Percentiles rank a stretch among this genome's conserved stretches.
These are phyloP conservation scores for Falco berigora DNA, from an alignment of 2,797 vertebrate genomes.

Conservation along the genomic window DNA sequence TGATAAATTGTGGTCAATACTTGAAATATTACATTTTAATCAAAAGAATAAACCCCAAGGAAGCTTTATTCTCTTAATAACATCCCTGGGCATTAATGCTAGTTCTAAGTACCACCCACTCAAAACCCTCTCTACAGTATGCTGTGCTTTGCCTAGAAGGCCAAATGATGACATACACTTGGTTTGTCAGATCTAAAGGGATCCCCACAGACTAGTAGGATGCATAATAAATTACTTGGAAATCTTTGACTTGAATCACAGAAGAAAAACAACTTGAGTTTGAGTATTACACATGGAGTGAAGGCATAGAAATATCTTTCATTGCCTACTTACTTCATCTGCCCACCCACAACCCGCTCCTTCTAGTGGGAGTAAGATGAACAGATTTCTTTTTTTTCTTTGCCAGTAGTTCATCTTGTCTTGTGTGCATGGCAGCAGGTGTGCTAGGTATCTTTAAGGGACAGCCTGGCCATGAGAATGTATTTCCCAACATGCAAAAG, in stretches of 20 bases:
- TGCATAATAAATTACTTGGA: not conserved
- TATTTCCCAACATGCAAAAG: not conserved
- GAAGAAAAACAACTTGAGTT: not conserved
- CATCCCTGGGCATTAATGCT: not conserved
- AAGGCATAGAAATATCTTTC: not conserved
- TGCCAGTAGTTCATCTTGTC: not conserved
- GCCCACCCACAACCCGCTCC: not conserved
- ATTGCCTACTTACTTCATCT: not conserved
- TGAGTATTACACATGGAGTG: not conserved
- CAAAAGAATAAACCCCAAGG: not conserved
- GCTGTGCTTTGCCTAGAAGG: not conserved
- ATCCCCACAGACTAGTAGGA: not conserved
- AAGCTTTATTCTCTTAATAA: not conserved
- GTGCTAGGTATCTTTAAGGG: not conserved
- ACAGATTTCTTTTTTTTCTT: not conserved
- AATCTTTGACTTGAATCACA: not conserved
- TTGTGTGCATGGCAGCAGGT: not conserved
- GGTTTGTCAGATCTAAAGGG: not conserved
- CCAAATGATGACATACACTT: not conserved
- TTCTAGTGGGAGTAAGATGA: not conserved
- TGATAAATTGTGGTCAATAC: not conserved
- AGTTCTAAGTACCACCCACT: not conserved
- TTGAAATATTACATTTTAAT: not conserved
- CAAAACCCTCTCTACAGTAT: not conserved
- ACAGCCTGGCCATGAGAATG: not conserved